phyloP scores from a whole-genome alignment of 2,797 vertebrate genomes.

The Numenius phaeopus region DNA sequence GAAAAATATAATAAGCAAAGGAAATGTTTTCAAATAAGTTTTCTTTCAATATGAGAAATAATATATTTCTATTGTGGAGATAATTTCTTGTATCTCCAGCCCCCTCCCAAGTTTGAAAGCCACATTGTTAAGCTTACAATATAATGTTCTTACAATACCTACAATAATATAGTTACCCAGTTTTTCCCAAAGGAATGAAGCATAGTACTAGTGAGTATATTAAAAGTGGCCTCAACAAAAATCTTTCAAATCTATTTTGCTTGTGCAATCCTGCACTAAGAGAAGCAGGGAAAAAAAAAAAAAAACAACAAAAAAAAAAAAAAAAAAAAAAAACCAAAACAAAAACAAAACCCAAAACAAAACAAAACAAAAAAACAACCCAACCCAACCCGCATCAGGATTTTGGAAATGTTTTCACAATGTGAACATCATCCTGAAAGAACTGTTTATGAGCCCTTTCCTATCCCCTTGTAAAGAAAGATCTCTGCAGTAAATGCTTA shows the following conservation, averaged over 20 bases:
- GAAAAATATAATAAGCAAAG: conserved; percentile 34
- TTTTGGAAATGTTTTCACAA: conserved; percentile 4
- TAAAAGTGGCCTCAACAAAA: neutral
- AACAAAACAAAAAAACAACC: neutral
- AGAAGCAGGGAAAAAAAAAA: neutral
- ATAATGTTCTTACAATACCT: conserved; percentile 4
- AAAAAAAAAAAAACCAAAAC: neutral
- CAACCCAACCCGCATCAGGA: neutral
- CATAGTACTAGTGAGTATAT: neutral
- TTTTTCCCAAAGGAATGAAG: conserved; percentile 1
- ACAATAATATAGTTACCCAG: neutral
- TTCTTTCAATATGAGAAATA: conserved; percentile 46
- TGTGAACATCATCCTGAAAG: neutral
- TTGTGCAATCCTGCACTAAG: neutral
- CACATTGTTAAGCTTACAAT: conserved; percentile 2
- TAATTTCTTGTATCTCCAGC: neutral
- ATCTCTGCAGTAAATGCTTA: neutral
- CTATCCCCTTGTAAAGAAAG: neutral
- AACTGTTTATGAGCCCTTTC: neutral
- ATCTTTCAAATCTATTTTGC: neutral
- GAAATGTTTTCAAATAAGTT: conserved; percentile 41
- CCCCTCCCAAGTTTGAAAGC: conserved; percentile 17
- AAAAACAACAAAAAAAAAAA: too few species aligned
- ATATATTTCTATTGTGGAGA: conserved; percentile 32
- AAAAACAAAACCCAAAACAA: too few species aligned